These are phyloP conservation scores for Colaptes auratus DNA, from an alignment of 2,113 vertebrate species.

Conservation along the genomic window DNA sequence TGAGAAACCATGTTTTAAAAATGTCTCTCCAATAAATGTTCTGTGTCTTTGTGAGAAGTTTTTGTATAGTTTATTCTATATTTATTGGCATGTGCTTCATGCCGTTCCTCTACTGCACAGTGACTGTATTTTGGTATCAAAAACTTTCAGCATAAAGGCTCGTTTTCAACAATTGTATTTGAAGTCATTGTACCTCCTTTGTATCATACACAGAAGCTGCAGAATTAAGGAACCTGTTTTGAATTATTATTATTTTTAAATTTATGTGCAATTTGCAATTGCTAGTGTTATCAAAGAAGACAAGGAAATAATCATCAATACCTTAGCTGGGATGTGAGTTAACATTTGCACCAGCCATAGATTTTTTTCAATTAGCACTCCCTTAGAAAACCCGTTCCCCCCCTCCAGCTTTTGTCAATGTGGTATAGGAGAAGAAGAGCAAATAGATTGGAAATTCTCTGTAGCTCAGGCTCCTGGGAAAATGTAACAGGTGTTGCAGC, in stretches of 20 bases:
- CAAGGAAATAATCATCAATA: slow-evolving; percentile 68
- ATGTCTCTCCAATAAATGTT: background rate
- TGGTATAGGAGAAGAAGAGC: slow-evolving; percentile 77
- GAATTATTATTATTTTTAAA: no score
- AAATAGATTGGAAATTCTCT: slow-evolving; percentile 83
- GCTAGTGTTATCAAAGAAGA: slow-evolving; percentile 60
- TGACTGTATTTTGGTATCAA: background rate
- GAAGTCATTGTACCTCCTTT: background rate
- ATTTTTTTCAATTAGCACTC: slow-evolving; percentile 77
- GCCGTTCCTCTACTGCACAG: background rate
- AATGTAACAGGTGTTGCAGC: slow-evolving; percentile 91
- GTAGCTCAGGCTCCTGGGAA: slow-evolving; percentile 84
- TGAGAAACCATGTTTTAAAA: background rate
- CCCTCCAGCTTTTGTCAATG: slow-evolving; percentile 77
- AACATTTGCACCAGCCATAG: slow-evolving; percentile 72
- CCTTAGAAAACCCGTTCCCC: slow-evolving; percentile 74
- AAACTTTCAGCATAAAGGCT: background rate
- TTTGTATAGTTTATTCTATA: background rate
- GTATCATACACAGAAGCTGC: background rate
- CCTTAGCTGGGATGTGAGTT: slow-evolving; percentile 65
- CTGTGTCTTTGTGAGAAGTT: background rate
- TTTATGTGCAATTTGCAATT: slow-evolving; percentile 54
- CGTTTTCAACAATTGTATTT: background rate
- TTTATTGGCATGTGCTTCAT: background rate
- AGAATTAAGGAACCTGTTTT: background rate